Evolutionary conservation across 2,113 vertebrate genomes (phyloP).

Genomic region (Pseudopipra pipra): DNA sequence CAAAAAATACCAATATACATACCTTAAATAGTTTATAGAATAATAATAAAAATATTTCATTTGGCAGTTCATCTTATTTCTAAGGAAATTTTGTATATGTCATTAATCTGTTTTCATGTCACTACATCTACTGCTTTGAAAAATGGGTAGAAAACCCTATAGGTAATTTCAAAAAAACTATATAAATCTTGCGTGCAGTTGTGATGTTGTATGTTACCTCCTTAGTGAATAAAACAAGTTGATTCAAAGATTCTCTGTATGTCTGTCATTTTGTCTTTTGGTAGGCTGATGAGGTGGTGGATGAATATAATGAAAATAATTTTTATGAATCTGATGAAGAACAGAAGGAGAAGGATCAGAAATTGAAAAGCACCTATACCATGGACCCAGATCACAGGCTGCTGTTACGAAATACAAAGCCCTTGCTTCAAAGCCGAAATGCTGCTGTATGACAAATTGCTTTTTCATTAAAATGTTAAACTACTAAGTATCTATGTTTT

Average conservation of each 20-base stretch:
- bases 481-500: background rate
- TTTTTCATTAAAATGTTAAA: background rate
- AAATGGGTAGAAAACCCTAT: background rate
- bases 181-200: background rate
- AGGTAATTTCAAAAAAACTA: background rate
- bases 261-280: constrained; percentile 12
- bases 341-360: constrained; percentile 67
- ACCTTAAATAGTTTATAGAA: background rate
- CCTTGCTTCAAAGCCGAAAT: constrained; percentile 96
- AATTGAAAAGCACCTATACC: constrained; percentile 71
- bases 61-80: background rate
- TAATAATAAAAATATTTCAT: background rate
- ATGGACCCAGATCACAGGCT: constrained; percentile 97
- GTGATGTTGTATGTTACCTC: background rate
- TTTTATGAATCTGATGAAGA: constrained; percentile 94
- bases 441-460: constrained; percentile 83
- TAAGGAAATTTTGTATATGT: background rate
- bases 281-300: constrained; percentile 76
- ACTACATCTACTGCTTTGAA: background rate
- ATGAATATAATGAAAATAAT: constrained; percentile 80
- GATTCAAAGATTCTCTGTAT: background rate
- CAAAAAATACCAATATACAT: background rate
- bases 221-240: background rate
- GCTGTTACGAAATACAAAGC: constrained; percentile 91
- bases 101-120: background rate